Conservation (phyloP, 2,888 invertebrate genomes). For the Sarcophaga caerulescens region DNA sequence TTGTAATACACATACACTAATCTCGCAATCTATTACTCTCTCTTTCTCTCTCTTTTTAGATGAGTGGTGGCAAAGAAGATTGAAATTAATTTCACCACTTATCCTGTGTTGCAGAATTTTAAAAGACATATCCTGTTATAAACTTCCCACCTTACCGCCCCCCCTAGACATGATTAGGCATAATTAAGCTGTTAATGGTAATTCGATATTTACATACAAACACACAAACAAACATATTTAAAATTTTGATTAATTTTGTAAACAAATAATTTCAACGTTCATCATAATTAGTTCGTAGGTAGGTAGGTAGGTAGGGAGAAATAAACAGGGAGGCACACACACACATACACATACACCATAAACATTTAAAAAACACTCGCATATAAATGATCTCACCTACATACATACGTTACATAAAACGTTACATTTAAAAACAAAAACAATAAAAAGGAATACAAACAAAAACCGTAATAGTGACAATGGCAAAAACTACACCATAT, state of each 20-base stretch:
- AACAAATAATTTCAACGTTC: too few relatives aligned
- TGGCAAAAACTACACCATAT: background rate
- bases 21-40: slow-evolving; percentile 1
- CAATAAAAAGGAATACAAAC: slow-evolving; percentile 1
- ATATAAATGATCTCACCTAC: slow-evolving; percentile 76
- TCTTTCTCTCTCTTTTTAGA: slow-evolving; percentile 70
- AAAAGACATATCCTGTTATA: slow-evolving; percentile 11
- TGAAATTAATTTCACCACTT: slow-evolving; percentile 66
- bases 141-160: background rate
- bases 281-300: too few relatives aligned
- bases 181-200: slow-evolving; percentile 44
- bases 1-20: background rate
- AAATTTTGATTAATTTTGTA: too few relatives aligned
- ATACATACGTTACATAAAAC: slow-evolving; percentile 62
- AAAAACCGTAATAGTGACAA: background rate
- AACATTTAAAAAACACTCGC: slow-evolving; percentile 73
- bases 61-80: slow-evolving; percentile 77
- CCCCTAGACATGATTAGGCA: background rate
- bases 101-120: slow-evolving; percentile 46
- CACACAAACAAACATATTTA: slow-evolving; percentile 70
- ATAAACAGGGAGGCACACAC: background rate
- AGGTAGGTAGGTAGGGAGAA: too few relatives aligned
- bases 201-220: slow-evolving; percentile 67
- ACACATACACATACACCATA: slow-evolving; percentile 47
- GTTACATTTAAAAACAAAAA: slow-evolving; percentile 1